Evolutionary conservation across 1,140 invertebrate genomes (phyloP).

Genomic region (Eurosta solidaginis): DNA sequence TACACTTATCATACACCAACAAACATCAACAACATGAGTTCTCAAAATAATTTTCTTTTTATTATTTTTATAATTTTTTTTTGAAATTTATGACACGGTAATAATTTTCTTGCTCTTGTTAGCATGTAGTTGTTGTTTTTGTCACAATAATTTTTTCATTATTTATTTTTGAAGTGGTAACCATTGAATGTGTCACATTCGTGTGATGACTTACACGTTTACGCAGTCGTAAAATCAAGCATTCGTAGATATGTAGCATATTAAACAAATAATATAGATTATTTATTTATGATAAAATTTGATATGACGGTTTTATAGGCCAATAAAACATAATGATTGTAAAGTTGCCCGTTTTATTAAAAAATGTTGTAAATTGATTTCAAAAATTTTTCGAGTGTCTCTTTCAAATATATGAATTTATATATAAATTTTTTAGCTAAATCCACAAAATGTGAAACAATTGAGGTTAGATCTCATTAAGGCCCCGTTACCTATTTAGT

Average conservation of each 20-base stretch:
- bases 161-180: conserved; percentile 3
- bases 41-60: background rate
- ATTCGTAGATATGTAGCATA: background rate
- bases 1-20: background rate
- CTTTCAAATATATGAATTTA: no score
- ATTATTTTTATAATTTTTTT: background rate
- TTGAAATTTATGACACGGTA: background rate
- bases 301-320: background rate
- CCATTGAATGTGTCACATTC: conserved; percentile 22
- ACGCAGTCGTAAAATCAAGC: background rate
- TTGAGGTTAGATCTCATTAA: no score
- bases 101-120: background rate
- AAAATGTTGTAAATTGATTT: no score
- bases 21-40: background rate
- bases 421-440: no score
- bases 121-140: background rate
- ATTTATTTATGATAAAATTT: background rate
- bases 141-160: background rate
- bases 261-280: background rate
- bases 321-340: background rate
- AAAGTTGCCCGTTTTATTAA: no score
- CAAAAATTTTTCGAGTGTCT: no score
- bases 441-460: no score
- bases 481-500: no score
- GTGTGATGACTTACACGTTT: background rate